Evolutionary conservation across 2,888 invertebrate species (phyloP), one percentile per base, ranked within the genome.

Genomic region (Hermaeophaga mercurialis): DNA sequence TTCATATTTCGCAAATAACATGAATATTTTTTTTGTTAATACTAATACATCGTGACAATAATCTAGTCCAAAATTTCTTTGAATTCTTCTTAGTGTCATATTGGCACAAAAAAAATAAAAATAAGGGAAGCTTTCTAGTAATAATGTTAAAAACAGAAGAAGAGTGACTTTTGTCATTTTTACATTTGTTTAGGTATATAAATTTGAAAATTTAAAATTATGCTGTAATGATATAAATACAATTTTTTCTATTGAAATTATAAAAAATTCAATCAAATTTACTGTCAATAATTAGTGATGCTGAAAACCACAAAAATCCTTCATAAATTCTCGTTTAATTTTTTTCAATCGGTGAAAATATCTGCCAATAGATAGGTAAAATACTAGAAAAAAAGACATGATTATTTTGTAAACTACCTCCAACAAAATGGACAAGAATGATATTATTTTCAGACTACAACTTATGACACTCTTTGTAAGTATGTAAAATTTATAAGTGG

Each of bases 401-500:
- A 3, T 19, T 18, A 33, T 43, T 43, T 44, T 15, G 6, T 19
- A 22, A 53, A 26, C 12, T 17, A 26, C 4, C n/a, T 28, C 14
- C 3, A 12, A 8, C 4, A 46, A 26, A 46, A 59, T 59, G 59
- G 54, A 54, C 18, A 33, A 19, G 9, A 28, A 28, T 18, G 39
- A 36, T 4, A 38, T 44, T 12, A 53, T 64, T 45, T 49, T 57
- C 15, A 59, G 44, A 48, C 44, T 64, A 18, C 58, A 64, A 45
- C 12, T 64, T 14, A 61, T 64, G 7, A 60, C 59, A 24, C 44
- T 57, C 34, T 57, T 64, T 44, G 64, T 64, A 57, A 61, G 64
- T 59, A 49, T n/a, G n/a, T n/a, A n/a, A n/a, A n/a, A n/a, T n/a
- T n/a, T n/a, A n/a, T n/a, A n/a, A n/a, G n/a, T n/a, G n/a, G n/a